phyloP scores from a whole-genome alignment of 2,888 invertebrate genomes.

The Leuctra nigra region DNA sequence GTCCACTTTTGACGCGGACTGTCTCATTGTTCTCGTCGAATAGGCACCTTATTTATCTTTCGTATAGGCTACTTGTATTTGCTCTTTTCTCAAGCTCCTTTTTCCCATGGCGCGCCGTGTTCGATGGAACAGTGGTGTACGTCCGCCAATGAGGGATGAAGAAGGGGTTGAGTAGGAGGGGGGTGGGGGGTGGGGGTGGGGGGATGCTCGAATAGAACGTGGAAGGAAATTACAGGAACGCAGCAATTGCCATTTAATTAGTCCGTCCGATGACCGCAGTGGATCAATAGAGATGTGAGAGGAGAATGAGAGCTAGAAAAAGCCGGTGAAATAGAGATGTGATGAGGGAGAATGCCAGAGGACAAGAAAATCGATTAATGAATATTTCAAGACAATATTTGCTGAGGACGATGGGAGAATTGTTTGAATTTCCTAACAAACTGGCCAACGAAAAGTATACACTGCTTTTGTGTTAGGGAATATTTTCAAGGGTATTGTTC shows the following conservation, averaged over 20 bases:
- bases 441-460: too few relatives aligned
- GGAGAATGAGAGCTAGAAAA: constrained; percentile 19
- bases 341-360: neutral
- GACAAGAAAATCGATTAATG: constrained; percentile 8
- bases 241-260: constrained; percentile 28
- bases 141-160: neutral
- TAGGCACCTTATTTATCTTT: too few relatives aligned
- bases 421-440: too few relatives aligned
- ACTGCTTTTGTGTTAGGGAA: too few relatives aligned
- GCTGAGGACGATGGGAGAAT: too few relatives aligned
- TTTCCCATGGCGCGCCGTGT: constrained; percentile 7
- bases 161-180: neutral
- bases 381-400: constrained; percentile 3
- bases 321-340: constrained; percentile 3
- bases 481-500: too few relatives aligned
- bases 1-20: constrained; percentile 5
- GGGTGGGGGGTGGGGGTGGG: neutral
- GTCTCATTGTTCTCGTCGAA: constrained; percentile 13
- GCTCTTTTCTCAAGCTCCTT: constrained; percentile 16
- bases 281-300: constrained; percentile 24
- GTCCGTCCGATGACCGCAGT: constrained; percentile 27
- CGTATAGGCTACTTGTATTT: constrained; percentile 11
- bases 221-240: constrained; percentile 25
- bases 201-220: constrained; percentile 15
- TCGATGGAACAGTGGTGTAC: neutral